phyloP scores from a whole-genome alignment of 2,113 vertebrate genomes.

The Mionectes macconnelli region DNA sequence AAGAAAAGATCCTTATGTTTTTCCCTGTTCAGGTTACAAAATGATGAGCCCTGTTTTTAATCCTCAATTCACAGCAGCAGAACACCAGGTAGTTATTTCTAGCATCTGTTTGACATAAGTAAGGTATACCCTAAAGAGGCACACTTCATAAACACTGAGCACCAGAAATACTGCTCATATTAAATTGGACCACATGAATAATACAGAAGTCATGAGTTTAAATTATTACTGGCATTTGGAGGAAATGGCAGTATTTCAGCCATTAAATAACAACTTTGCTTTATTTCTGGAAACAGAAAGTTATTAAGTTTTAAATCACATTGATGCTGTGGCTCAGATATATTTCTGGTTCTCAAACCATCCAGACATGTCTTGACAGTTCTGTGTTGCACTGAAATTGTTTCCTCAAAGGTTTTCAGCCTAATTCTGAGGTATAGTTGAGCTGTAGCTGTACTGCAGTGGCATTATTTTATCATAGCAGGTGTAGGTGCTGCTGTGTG shows the following conservation, averaged over 20 bases:
- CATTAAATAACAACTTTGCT: slow-evolving; percentile 73
- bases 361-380: background rate
- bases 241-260: slow-evolving; percentile 68
- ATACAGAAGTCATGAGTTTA: slow-evolving; percentile 74
- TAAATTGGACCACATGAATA: slow-evolving; percentile 72
- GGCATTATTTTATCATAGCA: background rate
- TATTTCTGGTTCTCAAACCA: slow-evolving; percentile 1
- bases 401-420: background rate
- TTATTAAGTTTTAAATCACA: slow-evolving; percentile 77
- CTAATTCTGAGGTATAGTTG: background rate
- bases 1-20: background rate
- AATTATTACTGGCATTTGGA: slow-evolving; percentile 71
- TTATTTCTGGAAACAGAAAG: slow-evolving; percentile 73
- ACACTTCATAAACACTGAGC: slow-evolving; percentile 65
- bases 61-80: slow-evolving; percentile 22
- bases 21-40: slow-evolving; percentile 25
- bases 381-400: background rate
- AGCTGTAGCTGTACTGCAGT: rapidly evolving
- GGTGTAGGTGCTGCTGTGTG: rapidly evolving
- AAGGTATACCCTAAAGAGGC: slow-evolving; percentile 62
- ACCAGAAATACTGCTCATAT: slow-evolving; percentile 68
- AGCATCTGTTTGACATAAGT: slow-evolving; percentile 67
- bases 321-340: background rate
- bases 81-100: slow-evolving; percentile 41
- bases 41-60: slow-evolving; percentile 41